phyloP scores from a whole-genome alignment of 2,888 invertebrate genomes.

The Clitarchus hookeri region DNA sequence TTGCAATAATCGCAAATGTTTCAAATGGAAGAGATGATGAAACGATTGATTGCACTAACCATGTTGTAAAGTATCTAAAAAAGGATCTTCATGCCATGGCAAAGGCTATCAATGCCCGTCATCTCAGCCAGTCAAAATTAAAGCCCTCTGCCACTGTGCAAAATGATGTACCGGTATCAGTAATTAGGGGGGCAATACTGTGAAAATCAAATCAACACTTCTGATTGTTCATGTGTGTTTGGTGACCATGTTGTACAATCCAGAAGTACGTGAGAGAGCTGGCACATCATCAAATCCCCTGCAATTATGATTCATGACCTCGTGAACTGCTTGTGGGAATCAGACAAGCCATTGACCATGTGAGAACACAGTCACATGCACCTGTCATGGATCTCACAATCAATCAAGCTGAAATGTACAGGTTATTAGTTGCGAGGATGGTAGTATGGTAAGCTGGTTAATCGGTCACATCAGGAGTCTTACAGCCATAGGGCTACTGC shows the following conservation, averaged over 20 bases:
- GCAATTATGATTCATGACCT: not conserved
- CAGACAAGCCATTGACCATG: not conserved
- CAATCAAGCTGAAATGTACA: not conserved
- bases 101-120: not conserved
- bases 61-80: slow-evolving; percentile 44
- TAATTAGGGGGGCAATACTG: not conserved
- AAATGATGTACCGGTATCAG: not conserved
- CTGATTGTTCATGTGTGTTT: not conserved
- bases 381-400: not conserved
- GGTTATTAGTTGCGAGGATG: not conserved
- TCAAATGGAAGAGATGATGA: slow-evolving; percentile 45
- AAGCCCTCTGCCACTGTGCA: not conserved
- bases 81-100: not conserved
- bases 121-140: not conserved
- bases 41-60: slow-evolving; percentile 50
- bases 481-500: not conserved
- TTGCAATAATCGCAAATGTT: slow-evolving; percentile 44
- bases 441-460: not conserved
- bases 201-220: not conserved
- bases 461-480: not conserved
- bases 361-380: not conserved
- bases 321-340: not conserved
- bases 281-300: not conserved
- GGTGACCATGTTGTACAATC: not conserved
- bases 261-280: not conserved